A percentile compares a stretch with the other conserved stretches of the same genome.
Conservation (phyloP, 2,113 vertebrate species). For the Periophthalmus modestus region DNA sequence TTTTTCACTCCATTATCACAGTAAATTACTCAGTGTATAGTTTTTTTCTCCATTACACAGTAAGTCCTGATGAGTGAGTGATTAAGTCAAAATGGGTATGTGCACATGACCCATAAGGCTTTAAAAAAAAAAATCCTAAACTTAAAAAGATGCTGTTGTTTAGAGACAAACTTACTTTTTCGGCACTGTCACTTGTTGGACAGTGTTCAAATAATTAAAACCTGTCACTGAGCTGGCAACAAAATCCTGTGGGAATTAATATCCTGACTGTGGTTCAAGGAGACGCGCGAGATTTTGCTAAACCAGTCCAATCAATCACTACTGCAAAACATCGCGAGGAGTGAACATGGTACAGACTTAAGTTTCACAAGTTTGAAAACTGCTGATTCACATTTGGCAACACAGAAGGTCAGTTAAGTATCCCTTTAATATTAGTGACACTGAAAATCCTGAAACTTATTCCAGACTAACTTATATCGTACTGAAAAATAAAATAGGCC, state of each 20-base stretch:
- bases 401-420: not conserved
- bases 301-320: not conserved
- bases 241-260: not conserved
- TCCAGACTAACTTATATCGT: too few relatives aligned
- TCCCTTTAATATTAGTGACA: not conserved
- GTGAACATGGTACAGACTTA: not conserved
- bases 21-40: not conserved
- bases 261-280: not conserved
- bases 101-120: not conserved
- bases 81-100: too few relatives aligned
- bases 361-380: not conserved
- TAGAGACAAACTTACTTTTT: not conserved
- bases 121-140: too few relatives aligned
- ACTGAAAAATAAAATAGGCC: not conserved
- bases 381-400: not conserved
- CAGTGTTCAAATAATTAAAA: constrained; percentile 20
- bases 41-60: too few relatives aligned
- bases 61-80: not conserved
- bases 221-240: not conserved
- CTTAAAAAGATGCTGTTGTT: not conserved
- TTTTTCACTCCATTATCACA: not conserved
- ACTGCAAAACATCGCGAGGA: not conserved
- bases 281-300: not conserved
- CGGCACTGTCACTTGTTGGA: not conserved
- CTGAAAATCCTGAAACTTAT: not conserved